Conservation (phyloP, 2,797 vertebrate species). For the Alca torda region DNA sequence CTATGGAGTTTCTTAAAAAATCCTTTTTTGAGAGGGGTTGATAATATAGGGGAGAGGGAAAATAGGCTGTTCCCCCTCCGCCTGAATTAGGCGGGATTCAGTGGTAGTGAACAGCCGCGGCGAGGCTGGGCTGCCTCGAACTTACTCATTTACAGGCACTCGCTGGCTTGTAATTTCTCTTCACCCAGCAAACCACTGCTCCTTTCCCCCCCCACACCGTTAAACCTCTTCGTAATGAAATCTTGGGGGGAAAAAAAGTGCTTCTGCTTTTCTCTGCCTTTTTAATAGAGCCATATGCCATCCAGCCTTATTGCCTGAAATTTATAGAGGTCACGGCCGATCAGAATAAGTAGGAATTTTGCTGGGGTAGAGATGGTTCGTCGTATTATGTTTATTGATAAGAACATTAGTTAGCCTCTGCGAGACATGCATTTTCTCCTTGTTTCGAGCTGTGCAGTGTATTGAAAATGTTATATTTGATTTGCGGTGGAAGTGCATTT, state of each 20-base stretch:
- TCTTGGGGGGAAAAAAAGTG: not conserved
- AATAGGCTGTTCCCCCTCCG: not conserved
- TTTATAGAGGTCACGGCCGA: slow-evolving; percentile 18
- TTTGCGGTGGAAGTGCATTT: not conserved
- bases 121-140: not conserved
- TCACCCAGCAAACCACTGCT: not conserved
- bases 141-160: not conserved
- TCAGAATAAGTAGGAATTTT: not conserved
- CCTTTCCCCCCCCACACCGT: accelerated
- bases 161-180: not conserved
- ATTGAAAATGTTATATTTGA: not conserved
- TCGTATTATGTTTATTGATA: not conserved
- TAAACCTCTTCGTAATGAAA: not conserved
- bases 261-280: not conserved
- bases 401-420: not conserved
- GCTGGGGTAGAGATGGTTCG: not conserved
- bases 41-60: not conserved
- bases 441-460: not conserved
- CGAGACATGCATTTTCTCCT: not conserved
- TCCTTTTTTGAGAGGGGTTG: not conserved
- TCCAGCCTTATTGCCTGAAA: not conserved
- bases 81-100: not conserved
- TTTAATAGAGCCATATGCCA: not conserved
- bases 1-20: not conserved
- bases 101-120: not conserved